phyloP scores from a whole-genome alignment of 2,113 vertebrate species.

The Thermophis baileyi region DNA sequence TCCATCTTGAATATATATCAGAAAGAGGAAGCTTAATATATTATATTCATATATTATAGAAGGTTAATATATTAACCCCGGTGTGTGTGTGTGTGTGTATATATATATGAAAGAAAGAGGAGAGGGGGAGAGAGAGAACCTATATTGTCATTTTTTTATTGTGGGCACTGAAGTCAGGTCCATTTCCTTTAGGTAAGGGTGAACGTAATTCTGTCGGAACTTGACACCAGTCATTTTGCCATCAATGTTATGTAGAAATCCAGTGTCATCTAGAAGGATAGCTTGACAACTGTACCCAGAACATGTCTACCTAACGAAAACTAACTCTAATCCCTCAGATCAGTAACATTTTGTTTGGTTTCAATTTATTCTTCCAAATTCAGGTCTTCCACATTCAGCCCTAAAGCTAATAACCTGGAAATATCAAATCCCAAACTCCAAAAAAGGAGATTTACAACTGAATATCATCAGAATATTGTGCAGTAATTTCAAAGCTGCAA shows the following conservation, averaged over 20 bases:
- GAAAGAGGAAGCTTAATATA: too few species aligned
- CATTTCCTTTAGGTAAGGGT: background rate
- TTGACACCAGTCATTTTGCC: background rate
- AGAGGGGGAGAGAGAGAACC: too few species aligned
- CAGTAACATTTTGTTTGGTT: background rate
- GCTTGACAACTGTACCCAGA: background rate
- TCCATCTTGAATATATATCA: too few species aligned
- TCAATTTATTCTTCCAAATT: background rate
- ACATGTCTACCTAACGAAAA: background rate
- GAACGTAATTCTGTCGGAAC: background rate
- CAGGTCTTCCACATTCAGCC: background rate
- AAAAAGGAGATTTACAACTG: background rate
- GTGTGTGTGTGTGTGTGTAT: too few species aligned
- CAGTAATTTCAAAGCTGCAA: background rate
- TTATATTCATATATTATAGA: too few species aligned
- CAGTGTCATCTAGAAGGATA: background rate
- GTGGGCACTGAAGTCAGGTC: background rate
- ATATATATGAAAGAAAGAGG: too few species aligned
- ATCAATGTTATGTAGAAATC: background rate
- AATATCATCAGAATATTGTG: background rate
- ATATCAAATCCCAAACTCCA: background rate
- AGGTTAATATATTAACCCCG: too few species aligned
- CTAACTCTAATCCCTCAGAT: background rate
- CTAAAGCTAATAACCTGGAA: background rate
- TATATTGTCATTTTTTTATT: too few species aligned